Percentiles rank a stretch among this genome's conserved stretches.
Evolutionary conservation across 1,140 invertebrate species (phyloP).

Genomic region (Leptinotarsa undecemlineata): DNA sequence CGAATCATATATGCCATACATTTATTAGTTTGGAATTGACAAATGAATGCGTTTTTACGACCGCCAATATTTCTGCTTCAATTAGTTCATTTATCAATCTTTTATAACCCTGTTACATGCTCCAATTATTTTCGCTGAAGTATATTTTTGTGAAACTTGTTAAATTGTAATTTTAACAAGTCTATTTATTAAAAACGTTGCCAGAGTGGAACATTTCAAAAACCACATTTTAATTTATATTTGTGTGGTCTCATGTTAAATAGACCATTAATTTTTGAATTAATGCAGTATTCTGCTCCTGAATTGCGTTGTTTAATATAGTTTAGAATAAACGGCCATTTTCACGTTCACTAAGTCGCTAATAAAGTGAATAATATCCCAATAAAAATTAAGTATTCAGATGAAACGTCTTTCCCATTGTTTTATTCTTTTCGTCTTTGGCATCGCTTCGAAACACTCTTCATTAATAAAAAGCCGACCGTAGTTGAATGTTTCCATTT

Average conservation of each 20-base stretch:
- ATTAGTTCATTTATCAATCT: slow-evolving; percentile 2
- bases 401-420: slow-evolving; percentile 33
- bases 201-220: slow-evolving; percentile 24
- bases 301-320: slow-evolving; percentile 38
- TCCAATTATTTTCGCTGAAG: slow-evolving; percentile 21
- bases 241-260: slow-evolving; percentile 38
- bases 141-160: slow-evolving; percentile 17
- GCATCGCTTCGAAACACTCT: not conserved
- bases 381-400: slow-evolving; percentile 42
- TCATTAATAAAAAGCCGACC: not conserved
- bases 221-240: slow-evolving; percentile 33
- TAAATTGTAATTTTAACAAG: slow-evolving; percentile 21
- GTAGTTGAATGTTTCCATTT: not conserved
- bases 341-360: slow-evolving; percentile 28
- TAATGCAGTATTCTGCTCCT: slow-evolving; percentile 38
- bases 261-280: slow-evolving; percentile 42
- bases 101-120: slow-evolving; percentile 12
- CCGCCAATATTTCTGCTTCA: slow-evolving; percentile 2
- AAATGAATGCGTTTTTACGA: not conserved
- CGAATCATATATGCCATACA: not conserved
- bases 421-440: slow-evolving; percentile 30
- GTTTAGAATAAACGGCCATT: slow-evolving; percentile 24
- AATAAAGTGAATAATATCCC: slow-evolving; percentile 38
- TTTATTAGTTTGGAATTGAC: not conserved
- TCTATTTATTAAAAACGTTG: slow-evolving; percentile 26